Conservation (phyloP, 64 coral and sea anemone genomes). For the Anthopleura sola region DNA sequence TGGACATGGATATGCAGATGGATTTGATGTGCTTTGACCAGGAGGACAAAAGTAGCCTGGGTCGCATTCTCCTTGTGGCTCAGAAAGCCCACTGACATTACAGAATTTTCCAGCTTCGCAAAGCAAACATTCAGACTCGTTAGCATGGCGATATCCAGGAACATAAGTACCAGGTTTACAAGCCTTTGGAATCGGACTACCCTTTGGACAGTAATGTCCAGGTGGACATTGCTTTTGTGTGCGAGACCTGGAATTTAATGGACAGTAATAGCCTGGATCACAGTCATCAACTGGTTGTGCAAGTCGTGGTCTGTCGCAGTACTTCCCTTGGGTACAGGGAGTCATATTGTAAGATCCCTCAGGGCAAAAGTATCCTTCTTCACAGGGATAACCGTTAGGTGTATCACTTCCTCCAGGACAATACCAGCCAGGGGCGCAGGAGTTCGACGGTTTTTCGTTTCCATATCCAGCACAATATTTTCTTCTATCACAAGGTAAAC, state of each 20-base stretch:
- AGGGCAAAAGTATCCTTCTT: constrained; percentile 68
- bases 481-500: constrained; percentile 67
- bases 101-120: constrained; percentile 86
- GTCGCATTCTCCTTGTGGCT: constrained; percentile 64
- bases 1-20: constrained; percentile 57
- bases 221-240: constrained; percentile 64
- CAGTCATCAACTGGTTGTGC: constrained; percentile 42
- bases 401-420: constrained; percentile 81
- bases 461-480: constrained; percentile 73
- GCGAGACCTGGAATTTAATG: constrained; percentile 54
- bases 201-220: constrained; percentile 78
- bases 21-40: constrained; percentile 65
- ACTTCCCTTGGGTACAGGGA: constrained; percentile 71
- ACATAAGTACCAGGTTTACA: constrained; percentile 83
- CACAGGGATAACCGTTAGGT: constrained; percentile 44
- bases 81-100: constrained; percentile 74
- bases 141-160: constrained; percentile 65
- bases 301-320: constrained; percentile 59
- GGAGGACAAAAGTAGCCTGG: constrained; percentile 83
- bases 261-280: constrained; percentile 91
- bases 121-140: constrained; percentile 55
- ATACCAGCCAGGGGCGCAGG: constrained; percentile 85
- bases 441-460: constrained; percentile 77
- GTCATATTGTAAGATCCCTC: constrained; percentile 77
- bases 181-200: constrained; percentile 31